phyloP scores from a whole-genome alignment of 53 echinoderm and acorn worm genomes.

The Hippasteria phrygiana region DNA sequence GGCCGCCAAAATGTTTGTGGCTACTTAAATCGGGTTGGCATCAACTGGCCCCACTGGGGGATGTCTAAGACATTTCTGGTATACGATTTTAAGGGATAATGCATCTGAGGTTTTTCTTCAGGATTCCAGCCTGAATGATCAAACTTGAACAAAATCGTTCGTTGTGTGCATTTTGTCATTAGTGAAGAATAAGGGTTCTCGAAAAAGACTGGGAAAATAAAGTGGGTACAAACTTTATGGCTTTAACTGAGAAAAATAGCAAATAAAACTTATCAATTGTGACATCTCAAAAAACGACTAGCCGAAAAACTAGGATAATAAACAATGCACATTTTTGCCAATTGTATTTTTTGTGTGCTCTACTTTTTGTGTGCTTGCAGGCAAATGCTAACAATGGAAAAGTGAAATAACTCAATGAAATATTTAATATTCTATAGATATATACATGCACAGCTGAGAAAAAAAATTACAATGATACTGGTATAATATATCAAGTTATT shows the following conservation, averaged over 20 bases:
- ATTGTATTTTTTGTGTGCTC: neutral
- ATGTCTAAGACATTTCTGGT: too few relatives aligned
- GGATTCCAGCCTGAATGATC: too few relatives aligned
- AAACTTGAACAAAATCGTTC: too few relatives aligned
- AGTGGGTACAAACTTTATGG: neutral
- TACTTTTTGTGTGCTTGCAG: neutral
- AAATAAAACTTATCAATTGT: neutral
- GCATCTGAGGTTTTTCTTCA: too few relatives aligned
- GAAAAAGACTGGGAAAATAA: neutral
- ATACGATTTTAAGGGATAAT: too few relatives aligned
- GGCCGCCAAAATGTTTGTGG: too few relatives aligned
- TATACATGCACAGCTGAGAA: conserved; percentile 15
- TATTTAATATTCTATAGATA: conserved; percentile 20
- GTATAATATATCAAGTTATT: conserved; percentile 3
- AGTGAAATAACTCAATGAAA: conserved; percentile 26
- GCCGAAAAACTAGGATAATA: neutral
- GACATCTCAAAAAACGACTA: neutral
- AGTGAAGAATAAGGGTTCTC: neutral
- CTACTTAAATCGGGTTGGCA: too few relatives aligned
- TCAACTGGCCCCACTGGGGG: too few relatives aligned
- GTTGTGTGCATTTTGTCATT: too few relatives aligned
- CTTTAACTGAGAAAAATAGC: neutral
- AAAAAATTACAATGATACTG: conserved; percentile 15
- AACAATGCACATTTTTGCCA: neutral
- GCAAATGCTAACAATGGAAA: neutral